Evolutionary conservation across 1,140 invertebrate genomes (phyloP).

Genomic region (Hylaeus volcanicus): DNA sequence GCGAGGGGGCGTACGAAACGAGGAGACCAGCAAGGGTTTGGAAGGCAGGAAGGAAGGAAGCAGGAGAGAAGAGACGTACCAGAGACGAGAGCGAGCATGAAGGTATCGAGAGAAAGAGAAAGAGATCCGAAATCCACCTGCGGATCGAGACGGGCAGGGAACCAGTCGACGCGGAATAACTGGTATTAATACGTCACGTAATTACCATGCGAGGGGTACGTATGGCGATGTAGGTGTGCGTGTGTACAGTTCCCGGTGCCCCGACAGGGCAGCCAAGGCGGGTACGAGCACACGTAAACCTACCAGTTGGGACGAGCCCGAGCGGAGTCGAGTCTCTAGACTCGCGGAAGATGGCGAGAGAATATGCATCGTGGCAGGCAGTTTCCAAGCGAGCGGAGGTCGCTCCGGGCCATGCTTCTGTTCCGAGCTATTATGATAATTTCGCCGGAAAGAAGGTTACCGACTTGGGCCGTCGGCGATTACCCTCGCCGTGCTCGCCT

Average conservation of each 20-base stretch:
- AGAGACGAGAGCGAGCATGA: not conserved
- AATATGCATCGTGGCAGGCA: conserved; percentile 35
- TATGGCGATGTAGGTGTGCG: conserved; percentile 45
- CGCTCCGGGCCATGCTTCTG: conserved; percentile 76
- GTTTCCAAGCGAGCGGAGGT: conserved; percentile 51
- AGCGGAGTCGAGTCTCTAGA: conserved; percentile 10
- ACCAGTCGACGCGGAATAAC: conserved; percentile 77
- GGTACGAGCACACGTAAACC: conserved; percentile 13
- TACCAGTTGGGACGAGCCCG: conserved; percentile 10
- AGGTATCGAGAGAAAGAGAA: not conserved
- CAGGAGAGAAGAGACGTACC: conserved; percentile 3
- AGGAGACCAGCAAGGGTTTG: not conserved
- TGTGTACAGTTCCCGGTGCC: conserved; percentile 46
- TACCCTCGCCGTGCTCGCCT: conserved; percentile 18
- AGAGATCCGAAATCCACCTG: conserved; percentile 74
- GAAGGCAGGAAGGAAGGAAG: not conserved
- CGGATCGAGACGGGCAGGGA: conserved; percentile 72
- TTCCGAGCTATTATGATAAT: conserved; percentile 79
- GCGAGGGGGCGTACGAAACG: not conserved
- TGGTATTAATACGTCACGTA: conserved; percentile 79
- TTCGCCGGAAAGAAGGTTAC: conserved; percentile 77
- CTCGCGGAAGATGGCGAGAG: conserved; percentile 49
- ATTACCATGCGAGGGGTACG: conserved; percentile 74
- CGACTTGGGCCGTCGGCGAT: conserved; percentile 51
- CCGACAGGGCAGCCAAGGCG: conserved; percentile 36